Base-by-base conservation (phyloP, 2,797 vertebrate species). In the Myotis vivesi region DNA sequence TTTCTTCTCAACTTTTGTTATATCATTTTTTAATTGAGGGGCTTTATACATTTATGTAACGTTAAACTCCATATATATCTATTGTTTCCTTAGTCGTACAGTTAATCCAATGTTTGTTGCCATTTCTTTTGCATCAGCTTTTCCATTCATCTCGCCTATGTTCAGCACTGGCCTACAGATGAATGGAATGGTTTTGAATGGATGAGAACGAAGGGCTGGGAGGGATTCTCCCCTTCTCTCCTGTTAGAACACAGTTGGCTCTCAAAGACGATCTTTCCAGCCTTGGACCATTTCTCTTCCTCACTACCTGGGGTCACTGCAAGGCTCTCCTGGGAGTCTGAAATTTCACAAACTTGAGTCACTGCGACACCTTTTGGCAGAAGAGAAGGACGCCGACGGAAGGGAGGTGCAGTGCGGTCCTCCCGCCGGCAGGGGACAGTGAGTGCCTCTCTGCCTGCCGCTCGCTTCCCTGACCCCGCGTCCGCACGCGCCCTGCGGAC, bases 381-480 rank as follows among this genome's bases (percentile, higher is more conserved):
- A 41, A 51, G 16, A 25, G 11, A 8, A 53, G 25, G 19, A 53
- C 9, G 59, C 69, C 11, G 2, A 30, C 8, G 0, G 20, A 20
- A 64, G 5, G 3, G 55, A 41, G 30, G 1, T 59, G 96, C 59
- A 10, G 49, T 2, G 69, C 6, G 69, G 88, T 89, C 96, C 96
- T 97, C 96, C 97, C 0, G 64, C 44, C 55, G 25, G 11, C 28
- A 92, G 94, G 64, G 12, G 82, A 62, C 84, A 77, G 25, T n/a
- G 22, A 3, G 51, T 4, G 77, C 57, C 57, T 17, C 71, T 87
- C 87, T 96, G 28, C 75, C 71, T 16, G 77, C 91, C 23, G 87
- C 92, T 85, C 71, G 73, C 90, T 85, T 51, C 75, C 28, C 30
- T 85, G 73, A 90, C 87, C 89, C 84, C 41, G 95, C 55, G 83